A percentile compares a stretch with the other conserved stretches of the same genome.
Evolutionary conservation across 2,113 vertebrate genomes (phyloP).

Genomic region (Carassius auratus): DNA sequence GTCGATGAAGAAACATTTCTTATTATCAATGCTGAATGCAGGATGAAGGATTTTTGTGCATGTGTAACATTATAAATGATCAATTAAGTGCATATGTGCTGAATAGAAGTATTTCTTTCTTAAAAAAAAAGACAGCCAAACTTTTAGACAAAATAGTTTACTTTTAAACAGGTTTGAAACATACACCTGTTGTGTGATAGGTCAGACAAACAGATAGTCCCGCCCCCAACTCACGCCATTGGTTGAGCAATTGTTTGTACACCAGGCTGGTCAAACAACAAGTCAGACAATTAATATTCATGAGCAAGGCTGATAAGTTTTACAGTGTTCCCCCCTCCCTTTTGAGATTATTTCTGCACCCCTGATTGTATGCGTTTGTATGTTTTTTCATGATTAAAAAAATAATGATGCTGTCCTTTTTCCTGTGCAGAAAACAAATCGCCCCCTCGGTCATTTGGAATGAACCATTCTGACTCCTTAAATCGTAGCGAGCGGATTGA

Average conservation of each 20-base stretch:
- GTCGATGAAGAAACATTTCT: too few relatives aligned
- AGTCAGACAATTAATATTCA: background rate
- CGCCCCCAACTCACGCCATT: background rate
- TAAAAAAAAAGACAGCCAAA: too few relatives aligned
- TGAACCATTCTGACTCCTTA: slow-evolving; percentile 97
- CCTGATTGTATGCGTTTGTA: background rate
- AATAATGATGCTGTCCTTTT: background rate
- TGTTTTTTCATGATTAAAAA: background rate
- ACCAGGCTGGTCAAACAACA: background rate
- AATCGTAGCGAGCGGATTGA: slow-evolving; percentile 93
- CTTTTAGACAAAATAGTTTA: too few relatives aligned
- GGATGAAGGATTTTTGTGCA: too few relatives aligned
- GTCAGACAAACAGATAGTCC: background rate
- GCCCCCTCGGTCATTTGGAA: slow-evolving; percentile 91
- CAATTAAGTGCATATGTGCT: background rate
- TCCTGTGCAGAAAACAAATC: slow-evolving; percentile 87
- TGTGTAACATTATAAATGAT: too few relatives aligned
- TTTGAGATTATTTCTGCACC: too few relatives aligned
- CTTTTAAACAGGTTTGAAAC: background rate
- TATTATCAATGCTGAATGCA: too few relatives aligned
- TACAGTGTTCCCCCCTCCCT: background rate
- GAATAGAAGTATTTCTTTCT: background rate
- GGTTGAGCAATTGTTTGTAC: background rate
- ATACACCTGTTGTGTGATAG: background rate
- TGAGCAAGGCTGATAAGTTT: background rate